phyloP scores from a whole-genome alignment of 2,113 vertebrate genomes.

The Indicator maculatus region DNA sequence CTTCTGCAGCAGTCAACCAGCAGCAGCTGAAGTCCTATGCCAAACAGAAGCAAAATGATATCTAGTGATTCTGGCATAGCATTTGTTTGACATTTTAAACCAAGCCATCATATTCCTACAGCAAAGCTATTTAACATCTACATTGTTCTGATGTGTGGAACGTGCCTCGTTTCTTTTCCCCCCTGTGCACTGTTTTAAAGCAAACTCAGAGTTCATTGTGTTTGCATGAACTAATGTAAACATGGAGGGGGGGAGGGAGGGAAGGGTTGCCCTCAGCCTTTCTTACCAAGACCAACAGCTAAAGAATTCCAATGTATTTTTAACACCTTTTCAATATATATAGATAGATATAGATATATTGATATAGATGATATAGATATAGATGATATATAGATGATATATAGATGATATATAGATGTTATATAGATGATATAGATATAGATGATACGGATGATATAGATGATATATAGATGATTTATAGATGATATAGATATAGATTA shows the following conservation, averaged over 20 bases:
- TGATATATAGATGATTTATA: too few relatives aligned
- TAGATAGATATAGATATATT: not conserved
- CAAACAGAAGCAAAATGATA: slow-evolving; percentile 14
- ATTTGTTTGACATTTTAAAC: slow-evolving; percentile 36
- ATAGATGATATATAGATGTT: too few relatives aligned
- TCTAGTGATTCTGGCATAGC: slow-evolving; percentile 14
- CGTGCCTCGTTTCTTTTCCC: not conserved
- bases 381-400: too few relatives aligned
- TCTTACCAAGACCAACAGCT: not conserved
- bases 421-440: too few relatives aligned
- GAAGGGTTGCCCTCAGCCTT: not conserved
- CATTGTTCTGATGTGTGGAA: slow-evolving; percentile 27
- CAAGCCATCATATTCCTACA: slow-evolving; percentile 15
- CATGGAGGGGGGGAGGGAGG: fast-evolving
- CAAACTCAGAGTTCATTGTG: slow-evolving; percentile 20
- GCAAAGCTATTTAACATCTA: slow-evolving; percentile 33
- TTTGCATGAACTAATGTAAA: slow-evolving; percentile 37
- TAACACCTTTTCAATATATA: not conserved
- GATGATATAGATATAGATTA: too few relatives aligned
- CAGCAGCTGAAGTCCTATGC: slow-evolving; percentile 13
- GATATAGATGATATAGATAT: too few relatives aligned
- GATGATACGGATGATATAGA: too few relatives aligned
- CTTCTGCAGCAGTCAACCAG: not conserved
- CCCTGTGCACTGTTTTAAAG: slow-evolving; percentile 19
- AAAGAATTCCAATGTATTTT: slow-evolving; percentile 24